phyloP scores from a whole-genome alignment of 2,113 vertebrate genomes.

The Holacanthus passer region DNA sequence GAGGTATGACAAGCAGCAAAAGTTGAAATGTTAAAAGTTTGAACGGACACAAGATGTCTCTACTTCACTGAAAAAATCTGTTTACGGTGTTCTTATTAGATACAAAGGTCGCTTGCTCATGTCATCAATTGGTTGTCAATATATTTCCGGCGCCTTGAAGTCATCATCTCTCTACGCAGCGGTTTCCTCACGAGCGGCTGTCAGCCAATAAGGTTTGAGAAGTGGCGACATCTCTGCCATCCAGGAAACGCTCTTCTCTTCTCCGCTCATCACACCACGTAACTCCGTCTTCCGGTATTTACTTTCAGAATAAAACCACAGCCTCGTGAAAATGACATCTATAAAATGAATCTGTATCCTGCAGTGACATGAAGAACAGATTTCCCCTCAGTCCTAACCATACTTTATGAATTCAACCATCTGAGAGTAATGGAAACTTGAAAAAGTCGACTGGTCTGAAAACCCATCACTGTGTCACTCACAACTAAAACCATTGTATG shows the following conservation, averaged over 20 bases:
- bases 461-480: neutral
- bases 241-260: constrained; percentile 57
- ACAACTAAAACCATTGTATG: neutral
- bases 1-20: too few species aligned
- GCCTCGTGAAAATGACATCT: too few species aligned
- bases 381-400: neutral
- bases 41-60: too few species aligned
- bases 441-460: neutral
- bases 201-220: constrained; percentile 61
- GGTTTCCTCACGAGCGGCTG: constrained; percentile 1
- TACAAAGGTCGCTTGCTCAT: neutral
- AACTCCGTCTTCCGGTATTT: fast-evolving
- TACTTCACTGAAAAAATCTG: too few species aligned
- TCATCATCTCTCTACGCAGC: neutral
- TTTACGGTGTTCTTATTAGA: neutral
- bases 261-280: neutral
- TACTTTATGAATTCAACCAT: neutral
- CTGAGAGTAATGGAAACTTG: neutral
- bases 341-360: too few species aligned
- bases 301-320: constrained; percentile 40
- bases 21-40: too few species aligned
- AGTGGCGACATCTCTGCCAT: constrained; percentile 46
- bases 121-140: neutral
- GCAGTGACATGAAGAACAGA: too few species aligned
- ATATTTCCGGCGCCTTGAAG: neutral